Evolutionary conservation across 2,888 invertebrate species (phyloP).

Genomic region (Callosobruchus maculatus): DNA sequence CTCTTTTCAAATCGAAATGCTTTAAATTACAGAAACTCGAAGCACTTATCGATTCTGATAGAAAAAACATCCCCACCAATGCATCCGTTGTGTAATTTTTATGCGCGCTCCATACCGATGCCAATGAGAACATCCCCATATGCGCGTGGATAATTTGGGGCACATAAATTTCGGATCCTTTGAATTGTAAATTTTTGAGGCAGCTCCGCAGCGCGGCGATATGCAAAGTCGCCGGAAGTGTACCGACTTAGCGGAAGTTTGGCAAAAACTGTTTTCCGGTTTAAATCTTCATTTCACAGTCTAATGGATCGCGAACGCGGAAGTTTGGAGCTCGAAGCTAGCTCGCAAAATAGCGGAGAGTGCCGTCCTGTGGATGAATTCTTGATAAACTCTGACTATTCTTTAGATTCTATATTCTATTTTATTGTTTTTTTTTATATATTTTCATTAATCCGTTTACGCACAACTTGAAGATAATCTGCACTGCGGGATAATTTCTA

Average conservation of each 20-base stretch:
- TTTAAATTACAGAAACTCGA: too few species aligned
- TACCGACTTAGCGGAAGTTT: conserved; percentile 35
- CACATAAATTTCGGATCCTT: conserved; percentile 29
- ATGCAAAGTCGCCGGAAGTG: conserved; percentile 43
- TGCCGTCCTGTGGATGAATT: neutral
- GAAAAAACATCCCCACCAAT: neutral
- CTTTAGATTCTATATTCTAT: neutral
- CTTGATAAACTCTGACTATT: neutral
- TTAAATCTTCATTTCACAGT: conserved; percentile 42
- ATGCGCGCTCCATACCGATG: neutral
- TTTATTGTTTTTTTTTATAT: neutral
- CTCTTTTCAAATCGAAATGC: too few species aligned
- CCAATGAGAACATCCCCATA: conserved; percentile 22
- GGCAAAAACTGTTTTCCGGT: conserved; percentile 42
- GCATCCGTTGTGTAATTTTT: neutral
- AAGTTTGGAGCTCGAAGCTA: neutral
- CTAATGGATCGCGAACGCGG: conserved; percentile 28
- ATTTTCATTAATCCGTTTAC: too few species aligned
- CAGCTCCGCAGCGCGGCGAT: conserved; percentile 28
- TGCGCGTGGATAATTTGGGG: conserved; percentile 19
- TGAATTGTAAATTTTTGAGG: conserved; percentile 42
- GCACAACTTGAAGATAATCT: too few species aligned
- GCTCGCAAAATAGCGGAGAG: neutral
- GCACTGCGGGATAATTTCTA: too few species aligned
- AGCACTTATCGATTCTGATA: neutral